Base-by-base conservation (phyloP, 2,888 invertebrate species). In the Marasmarcha lunaedactyla region DNA sequence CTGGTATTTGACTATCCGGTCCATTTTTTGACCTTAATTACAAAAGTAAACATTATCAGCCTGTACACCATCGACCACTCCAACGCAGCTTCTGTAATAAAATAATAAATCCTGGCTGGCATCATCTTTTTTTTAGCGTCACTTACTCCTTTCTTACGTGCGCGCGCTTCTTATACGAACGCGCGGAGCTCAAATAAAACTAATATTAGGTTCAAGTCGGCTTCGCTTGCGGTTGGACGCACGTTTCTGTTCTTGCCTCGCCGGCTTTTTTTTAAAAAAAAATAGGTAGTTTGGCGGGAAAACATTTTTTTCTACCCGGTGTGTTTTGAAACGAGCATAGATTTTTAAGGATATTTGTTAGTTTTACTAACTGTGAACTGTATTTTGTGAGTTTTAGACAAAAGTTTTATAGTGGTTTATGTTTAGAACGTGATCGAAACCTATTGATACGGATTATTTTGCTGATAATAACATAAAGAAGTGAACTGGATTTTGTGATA, bases 191-290 rank as follows among this genome's bases (percentile, higher is more conserved):
- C 63, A 71, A 79, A 78, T 73, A 77, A 74, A 79, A 76, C 68
- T 65, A 65, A 53, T 63, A 52, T 52, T 74, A 73, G 69, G 73
- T 62, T 52, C 48, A 50, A 71, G 74, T 79, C 77, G 78, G 78
- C 81, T 78, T 68, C 58, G 63, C 56, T 59, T 49, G 69, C 53
- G 71, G 66, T 57, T 59, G 60, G 74, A 74, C 78, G 81, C 68
- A 62, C 56, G 56, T 56, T 43, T 49, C 37, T 44, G 15, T 37
- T 36, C 25, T 41, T 35, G 39, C 39, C 36, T n/a, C n/a, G 9
- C 35, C 42, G 42, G 45, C 39, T 42, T n/a, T n/a, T 42, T 42
- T 39, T 44, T 34, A 45, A 56, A 54, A 57, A n/a, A 57, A 56
- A 55, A 57, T 57, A 53, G 48, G 49, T 51, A 20, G 20, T 20